Conservation (phyloP, 2,797 vertebrate species). For the Etheostoma perlongum region DNA sequence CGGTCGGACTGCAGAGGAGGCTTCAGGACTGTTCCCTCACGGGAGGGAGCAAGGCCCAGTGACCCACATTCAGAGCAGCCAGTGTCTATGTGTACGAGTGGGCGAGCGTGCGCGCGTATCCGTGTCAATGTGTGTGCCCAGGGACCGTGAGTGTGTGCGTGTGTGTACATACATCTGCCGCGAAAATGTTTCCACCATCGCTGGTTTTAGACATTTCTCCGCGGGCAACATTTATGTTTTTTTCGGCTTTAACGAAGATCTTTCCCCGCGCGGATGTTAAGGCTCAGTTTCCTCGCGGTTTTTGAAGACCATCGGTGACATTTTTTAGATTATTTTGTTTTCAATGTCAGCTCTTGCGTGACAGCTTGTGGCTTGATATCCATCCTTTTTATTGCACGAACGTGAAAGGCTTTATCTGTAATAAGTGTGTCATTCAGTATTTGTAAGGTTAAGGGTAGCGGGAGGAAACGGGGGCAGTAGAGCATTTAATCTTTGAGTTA, state of each 20-base stretch:
- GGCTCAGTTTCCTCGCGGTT: slow-evolving; percentile 26
- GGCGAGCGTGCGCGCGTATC: slow-evolving; percentile 67
- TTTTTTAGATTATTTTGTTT: slow-evolving; percentile 66
- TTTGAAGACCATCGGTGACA: slow-evolving; percentile 44
- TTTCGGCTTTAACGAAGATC: slow-evolving; percentile 23
- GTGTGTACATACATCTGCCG: slow-evolving; percentile 76
- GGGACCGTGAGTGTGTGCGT: slow-evolving; percentile 16
- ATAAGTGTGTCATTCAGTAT: slow-evolving; percentile 16
- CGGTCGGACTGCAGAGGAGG: slow-evolving; percentile 76
- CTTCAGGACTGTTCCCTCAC: slow-evolving; percentile 84
- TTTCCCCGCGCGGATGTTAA: slow-evolving; percentile 17
- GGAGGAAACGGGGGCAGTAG: slow-evolving; percentile 23
- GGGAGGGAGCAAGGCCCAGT: slow-evolving; percentile 87
- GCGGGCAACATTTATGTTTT: not conserved
- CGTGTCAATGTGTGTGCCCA: slow-evolving; percentile 9
- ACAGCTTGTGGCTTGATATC: slow-evolving; percentile 73
- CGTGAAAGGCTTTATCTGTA: slow-evolving; percentile 6
- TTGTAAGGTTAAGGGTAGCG: not conserved
- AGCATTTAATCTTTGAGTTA: slow-evolving; percentile 54
- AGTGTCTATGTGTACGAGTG: slow-evolving; percentile 72
- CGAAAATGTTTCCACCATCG: slow-evolving; percentile 78
- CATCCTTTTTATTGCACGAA: slow-evolving; percentile 9
- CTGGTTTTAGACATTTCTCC: slow-evolving; percentile 46
- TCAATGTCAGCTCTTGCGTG: slow-evolving; percentile 82
- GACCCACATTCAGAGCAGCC: slow-evolving; percentile 86